These are phyloP conservation scores for Camponotus pennsylvanicus DNA, from an alignment of 1,140 invertebrate species.

Conservation along the genomic window DNA sequence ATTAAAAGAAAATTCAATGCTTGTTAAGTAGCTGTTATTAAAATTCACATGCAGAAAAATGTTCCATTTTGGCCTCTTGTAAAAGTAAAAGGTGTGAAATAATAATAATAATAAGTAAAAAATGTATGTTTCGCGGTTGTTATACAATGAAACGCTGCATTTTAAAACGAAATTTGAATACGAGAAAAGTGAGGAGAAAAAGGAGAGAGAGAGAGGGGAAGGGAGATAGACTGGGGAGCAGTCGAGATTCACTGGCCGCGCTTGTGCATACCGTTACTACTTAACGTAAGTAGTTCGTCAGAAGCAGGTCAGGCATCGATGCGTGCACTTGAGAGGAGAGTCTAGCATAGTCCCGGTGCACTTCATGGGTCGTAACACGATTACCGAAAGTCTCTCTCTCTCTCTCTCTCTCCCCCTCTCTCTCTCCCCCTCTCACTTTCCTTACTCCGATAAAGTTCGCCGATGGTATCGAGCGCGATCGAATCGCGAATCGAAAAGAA, in stretches of 20 bases:
- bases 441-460: conserved; percentile 2
- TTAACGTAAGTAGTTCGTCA: conserved; percentile 66
- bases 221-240: neutral
- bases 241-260: conserved; percentile 2
- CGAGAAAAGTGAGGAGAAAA: neutral
- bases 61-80: conserved; percentile 45
- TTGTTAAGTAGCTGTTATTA: neutral
- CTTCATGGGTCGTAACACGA: conserved; percentile 33
- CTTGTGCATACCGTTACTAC: conserved; percentile 28
- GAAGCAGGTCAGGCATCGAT: conserved; percentile 68
- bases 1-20: conserved; percentile 40
- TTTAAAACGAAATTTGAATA: neutral
- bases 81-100: conserved; percentile 20
- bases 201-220: neutral
- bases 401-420: neutral
- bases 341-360: conserved; percentile 8
- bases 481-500: conserved; percentile 23
- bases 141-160: conserved; percentile 8
- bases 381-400: conserved; percentile 40
- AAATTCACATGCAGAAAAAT: conserved; percentile 23
- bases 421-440: too few species aligned
- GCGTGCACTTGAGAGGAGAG: conserved; percentile 15
- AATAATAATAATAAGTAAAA: conserved; percentile 34
- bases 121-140: neutral
- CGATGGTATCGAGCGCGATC: conserved; percentile 1